phyloP scores from a whole-genome alignment of 2,888 invertebrate species.

The Melieria picta region DNA sequence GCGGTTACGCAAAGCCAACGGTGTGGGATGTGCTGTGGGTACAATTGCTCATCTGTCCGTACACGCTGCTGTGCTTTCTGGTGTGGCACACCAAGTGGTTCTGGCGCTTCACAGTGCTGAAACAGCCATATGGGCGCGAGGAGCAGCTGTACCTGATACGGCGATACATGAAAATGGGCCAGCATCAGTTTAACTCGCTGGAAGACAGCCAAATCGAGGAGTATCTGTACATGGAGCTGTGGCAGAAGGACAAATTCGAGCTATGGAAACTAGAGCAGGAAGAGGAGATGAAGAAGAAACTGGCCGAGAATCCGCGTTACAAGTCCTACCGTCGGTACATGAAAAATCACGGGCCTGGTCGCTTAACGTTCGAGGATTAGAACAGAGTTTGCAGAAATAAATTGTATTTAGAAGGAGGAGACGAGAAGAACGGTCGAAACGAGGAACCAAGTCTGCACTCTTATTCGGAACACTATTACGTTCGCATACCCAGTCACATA shows the following conservation, averaged over 20 bases:
- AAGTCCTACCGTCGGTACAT: conserved; percentile 90
- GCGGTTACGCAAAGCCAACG: conserved; percentile 88
- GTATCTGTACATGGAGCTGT: conserved; percentile 79
- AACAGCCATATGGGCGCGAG: conserved; percentile 81
- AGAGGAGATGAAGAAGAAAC: conserved; percentile 83
- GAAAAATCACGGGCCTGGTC: conserved; percentile 87
- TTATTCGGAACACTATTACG: no score
- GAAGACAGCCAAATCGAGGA: conserved; percentile 80
- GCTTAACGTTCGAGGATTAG: conserved; percentile 91
- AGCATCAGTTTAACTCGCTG: conserved; percentile 77
- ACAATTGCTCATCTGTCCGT: conserved; percentile 83
- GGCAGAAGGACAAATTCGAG: conserved; percentile 83
- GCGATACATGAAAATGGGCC: conserved; percentile 78
- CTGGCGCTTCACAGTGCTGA: conserved; percentile 79
- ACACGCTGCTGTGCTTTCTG: conserved; percentile 75
- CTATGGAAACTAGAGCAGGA: conserved; percentile 85
- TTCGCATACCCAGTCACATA: no score
- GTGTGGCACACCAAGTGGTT: conserved; percentile 84
- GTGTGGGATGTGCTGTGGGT: conserved; percentile 83
- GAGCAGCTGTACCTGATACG: conserved; percentile 88
- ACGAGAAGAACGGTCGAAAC: no score
- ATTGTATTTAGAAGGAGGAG: no score
- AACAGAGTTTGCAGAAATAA: background rate
- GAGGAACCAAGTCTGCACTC: no score
- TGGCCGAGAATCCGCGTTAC: conserved; percentile 87